Evolutionary conservation across 2,113 vertebrate species (phyloP).

Genomic region (Python bivittatus): DNA sequence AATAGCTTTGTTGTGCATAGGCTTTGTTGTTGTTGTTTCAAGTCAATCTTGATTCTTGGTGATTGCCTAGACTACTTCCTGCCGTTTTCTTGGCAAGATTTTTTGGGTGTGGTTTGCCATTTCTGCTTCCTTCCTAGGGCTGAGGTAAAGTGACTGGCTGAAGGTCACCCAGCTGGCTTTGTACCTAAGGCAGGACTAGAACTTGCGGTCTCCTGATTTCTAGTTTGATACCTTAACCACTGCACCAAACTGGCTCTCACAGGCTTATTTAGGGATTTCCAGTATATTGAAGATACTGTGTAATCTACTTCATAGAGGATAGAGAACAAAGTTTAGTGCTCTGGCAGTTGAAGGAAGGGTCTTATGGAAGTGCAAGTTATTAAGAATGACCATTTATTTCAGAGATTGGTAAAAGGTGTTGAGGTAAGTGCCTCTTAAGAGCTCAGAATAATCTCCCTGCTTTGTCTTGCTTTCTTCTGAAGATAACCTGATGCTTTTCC

Average conservation of each 20-base stretch:
- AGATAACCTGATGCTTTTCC: conserved; percentile 35
- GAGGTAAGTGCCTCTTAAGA: neutral
- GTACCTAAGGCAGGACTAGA: neutral
- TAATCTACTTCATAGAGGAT: neutral
- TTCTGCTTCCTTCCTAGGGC: too few relatives aligned
- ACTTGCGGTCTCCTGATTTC: neutral
- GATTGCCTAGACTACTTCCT: neutral
- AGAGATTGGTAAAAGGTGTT: neutral
- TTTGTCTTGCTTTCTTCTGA: neutral
- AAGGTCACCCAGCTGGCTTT: neutral
- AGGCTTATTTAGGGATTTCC: neutral
- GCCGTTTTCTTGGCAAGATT: neutral
- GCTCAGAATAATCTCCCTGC: neutral
- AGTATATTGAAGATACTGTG: neutral
- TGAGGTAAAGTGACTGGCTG: too few relatives aligned
- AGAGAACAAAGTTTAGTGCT: neutral
- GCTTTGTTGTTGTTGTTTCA: neutral
- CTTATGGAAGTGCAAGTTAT: neutral
- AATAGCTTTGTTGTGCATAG: neutral
- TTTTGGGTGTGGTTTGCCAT: too few relatives aligned
- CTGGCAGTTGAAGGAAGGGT: neutral
- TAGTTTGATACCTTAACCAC: neutral
- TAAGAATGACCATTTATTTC: neutral
- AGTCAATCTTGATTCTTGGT: neutral
- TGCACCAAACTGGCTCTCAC: neutral